Evolutionary conservation across 2,797 vertebrate species (phyloP), one percentile per base, ranked within the genome.

Genomic region (Sebastes goodei): DNA sequence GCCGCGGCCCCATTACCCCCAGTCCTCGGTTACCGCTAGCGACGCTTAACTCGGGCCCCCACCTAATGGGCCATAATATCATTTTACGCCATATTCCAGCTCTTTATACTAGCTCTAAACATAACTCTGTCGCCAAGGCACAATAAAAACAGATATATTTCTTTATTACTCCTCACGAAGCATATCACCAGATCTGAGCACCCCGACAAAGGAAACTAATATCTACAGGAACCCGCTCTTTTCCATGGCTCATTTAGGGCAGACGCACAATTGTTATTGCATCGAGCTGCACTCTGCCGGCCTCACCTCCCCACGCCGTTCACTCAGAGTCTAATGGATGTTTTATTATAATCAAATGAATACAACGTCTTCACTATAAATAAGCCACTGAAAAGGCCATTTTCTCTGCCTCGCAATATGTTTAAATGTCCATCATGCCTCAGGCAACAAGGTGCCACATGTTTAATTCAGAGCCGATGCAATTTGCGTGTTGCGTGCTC

Each of bases 261-360:
- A 88, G 90, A 91, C 87, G 71, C 88, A 17, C 73, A 72, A 90
- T 89, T 91, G 76, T 94, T 95, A 94, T 94, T 95, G 88, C 93
- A 90, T 89, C 87, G 92, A 92, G 93, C 93, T 85, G 87, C 91
- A 88, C 86, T 89, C 90, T 82, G 82, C 87, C 23, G 49, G 84
- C 86, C 86, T 83, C 87, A 89, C 83, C 85, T 89, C 88, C 81
- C 73, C 74, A 80, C 82, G 87, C 88, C 86, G 66, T 93, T 94
- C 93, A 90, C 87, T 91, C 86, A 74, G 75, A 76, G 78, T 86
- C 84, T 92, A 94, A 95, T 94, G 93, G 93, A 92, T 85, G 92
- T 94, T 95, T 95, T 96, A 95, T 96, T 95, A 95, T 95, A 96
- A 96, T 95, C 94, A 94, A 96, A 96, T 94, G 93, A 96, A 95